Conservation (phyloP, 2,888 invertebrate species). For the Oscheius onirici region DNA sequence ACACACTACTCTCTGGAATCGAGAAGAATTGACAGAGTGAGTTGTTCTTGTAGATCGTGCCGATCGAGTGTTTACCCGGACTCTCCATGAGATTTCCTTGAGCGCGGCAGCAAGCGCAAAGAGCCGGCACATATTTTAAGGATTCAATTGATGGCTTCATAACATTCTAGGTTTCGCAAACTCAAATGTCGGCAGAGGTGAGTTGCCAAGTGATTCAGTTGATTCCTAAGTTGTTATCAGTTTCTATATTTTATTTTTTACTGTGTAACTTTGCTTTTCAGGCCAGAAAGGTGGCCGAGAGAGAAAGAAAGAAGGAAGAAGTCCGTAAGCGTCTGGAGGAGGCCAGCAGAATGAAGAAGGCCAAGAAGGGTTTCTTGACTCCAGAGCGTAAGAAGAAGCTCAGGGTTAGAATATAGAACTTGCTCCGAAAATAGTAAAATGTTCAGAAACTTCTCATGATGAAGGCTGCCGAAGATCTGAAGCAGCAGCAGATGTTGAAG, state of each 20-base stretch:
- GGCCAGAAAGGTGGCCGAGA: conserved; percentile 90
- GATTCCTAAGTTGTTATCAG: conserved; percentile 23
- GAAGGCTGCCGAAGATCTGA: conserved; percentile 99
- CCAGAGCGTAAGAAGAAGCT: conserved; percentile 99
- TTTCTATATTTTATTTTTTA: background rate
- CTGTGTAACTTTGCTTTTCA: conserved; percentile 31
- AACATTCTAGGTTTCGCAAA: background rate
- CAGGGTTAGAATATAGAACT: conserved; percentile 81
- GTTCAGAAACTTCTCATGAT: conserved; percentile 94
- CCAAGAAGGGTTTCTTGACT: conserved; percentile 98
- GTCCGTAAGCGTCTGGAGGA: conserved; percentile 98
- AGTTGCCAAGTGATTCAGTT: conserved; percentile 14
- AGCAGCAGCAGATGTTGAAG: conserved; percentile 98
- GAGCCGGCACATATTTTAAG: background rate
- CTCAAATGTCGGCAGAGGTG: conserved; percentile 22
- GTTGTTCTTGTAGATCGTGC: background rate
- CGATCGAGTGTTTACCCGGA: conserved; percentile 4
- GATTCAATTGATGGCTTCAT: too few species aligned
- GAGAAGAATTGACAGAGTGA: too few species aligned
- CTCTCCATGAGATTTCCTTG: conserved; percentile 9
- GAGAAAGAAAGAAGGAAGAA: conserved; percentile 97
- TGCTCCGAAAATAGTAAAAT: background rate
- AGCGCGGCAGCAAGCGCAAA: background rate
- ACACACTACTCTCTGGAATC: too few species aligned
- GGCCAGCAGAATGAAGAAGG: conserved; percentile 95